These are phyloP conservation scores for Eupithecia abbreviata DNA, from an alignment of 2,888 invertebrate genomes.

Conservation along the genomic window DNA sequence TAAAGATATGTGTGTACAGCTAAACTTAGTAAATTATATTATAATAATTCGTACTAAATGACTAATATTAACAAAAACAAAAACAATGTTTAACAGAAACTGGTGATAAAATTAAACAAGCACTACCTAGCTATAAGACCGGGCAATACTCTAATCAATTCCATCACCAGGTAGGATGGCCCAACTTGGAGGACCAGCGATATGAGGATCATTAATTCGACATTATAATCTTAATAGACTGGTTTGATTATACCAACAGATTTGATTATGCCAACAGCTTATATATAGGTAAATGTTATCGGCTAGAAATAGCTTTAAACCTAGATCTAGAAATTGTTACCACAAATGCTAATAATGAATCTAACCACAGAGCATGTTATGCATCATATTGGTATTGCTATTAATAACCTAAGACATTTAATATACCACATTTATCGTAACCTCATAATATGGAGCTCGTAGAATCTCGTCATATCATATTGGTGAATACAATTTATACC, in stretches of 20 bases:
- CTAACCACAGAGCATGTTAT: slow-evolving; percentile 17
- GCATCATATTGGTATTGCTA: slow-evolving; percentile 8
- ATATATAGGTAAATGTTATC: not conserved
- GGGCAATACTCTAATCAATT: no score
- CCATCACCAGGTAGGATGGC: no score
- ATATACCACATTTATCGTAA: slow-evolving; percentile 1
- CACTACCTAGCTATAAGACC: no score
- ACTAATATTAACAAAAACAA: no score
- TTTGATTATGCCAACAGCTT: not conserved
- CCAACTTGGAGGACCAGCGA: no score
- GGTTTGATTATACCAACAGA: not conserved
- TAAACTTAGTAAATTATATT: no score
- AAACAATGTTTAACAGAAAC: no score
- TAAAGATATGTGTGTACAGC: no score
- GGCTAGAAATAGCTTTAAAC: not conserved
- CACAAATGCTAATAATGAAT: slow-evolving; percentile 46
- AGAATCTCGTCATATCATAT: not conserved
- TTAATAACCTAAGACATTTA: not conserved
- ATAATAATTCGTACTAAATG: no score
- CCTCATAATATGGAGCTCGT: not conserved
- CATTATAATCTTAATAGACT: not conserved
- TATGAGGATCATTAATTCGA: no score
- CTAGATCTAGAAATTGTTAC: slow-evolving; percentile 15
- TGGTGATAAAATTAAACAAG: no score
- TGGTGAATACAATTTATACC: not conserved